Percentiles rank a stretch among this genome's conserved stretches.
These are phyloP conservation scores for Doryteuthis pealeii DNA, from an alignment of 1,140 invertebrate species.

Conservation along the genomic window DNA sequence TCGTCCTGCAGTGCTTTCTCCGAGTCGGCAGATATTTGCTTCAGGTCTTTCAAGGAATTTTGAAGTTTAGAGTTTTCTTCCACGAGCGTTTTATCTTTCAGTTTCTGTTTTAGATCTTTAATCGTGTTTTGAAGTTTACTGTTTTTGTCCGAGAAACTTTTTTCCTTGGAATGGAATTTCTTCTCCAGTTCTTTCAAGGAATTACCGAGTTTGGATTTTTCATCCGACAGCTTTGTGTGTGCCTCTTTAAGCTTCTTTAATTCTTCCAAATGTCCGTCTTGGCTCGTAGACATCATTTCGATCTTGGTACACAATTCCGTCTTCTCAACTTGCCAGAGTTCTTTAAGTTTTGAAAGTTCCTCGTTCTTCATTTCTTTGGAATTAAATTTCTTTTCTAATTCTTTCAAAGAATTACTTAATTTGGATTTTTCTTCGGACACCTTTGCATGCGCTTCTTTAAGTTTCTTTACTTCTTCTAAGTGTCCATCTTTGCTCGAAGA, in stretches of 20 bases:
- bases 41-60: too few species aligned
- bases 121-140: too few species aligned
- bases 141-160: neutral
- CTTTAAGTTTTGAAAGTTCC: conserved; percentile 26
- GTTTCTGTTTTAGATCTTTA: too few species aligned
- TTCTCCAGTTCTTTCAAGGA: conserved; percentile 22
- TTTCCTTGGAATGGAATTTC: conserved; percentile 16
- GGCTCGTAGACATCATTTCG: neutral
- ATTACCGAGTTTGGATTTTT: conserved; percentile 21
- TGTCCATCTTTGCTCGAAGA: neutral
- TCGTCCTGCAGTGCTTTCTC: too few species aligned
- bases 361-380: conserved; percentile 15
- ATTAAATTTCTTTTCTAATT: conserved; percentile 18
- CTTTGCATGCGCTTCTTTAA: conserved; percentile 25
- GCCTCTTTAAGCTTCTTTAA: conserved; percentile 21
- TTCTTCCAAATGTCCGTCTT: conserved; percentile 5
- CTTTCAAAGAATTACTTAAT: conserved; percentile 23
- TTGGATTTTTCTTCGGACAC: conserved; percentile 24
- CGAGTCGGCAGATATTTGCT: too few species aligned
- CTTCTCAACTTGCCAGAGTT: conserved; percentile 31
- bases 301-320: conserved; percentile 26
- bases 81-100: too few species aligned
- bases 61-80: too few species aligned
- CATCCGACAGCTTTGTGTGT: conserved; percentile 24
- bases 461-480: neutral